These are phyloP conservation scores for Clarias pachynema DNA, from an alignment of 2,797 vertebrate species.

Conservation along the genomic window DNA sequence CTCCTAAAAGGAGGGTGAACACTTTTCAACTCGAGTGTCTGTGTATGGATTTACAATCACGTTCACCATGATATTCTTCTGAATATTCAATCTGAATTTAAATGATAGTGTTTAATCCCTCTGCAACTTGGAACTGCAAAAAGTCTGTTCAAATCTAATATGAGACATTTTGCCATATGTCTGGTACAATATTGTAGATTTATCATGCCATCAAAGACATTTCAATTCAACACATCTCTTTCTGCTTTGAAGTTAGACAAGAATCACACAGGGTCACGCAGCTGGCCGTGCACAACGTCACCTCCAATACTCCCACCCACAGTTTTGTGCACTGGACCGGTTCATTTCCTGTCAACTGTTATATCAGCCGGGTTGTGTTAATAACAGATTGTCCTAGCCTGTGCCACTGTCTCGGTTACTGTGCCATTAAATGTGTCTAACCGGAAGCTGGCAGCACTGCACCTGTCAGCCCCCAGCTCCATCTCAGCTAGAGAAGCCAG, in stretches of 20 bases:
- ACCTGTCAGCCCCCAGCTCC: constrained; percentile 54
- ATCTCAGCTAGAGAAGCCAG: constrained; percentile 44
- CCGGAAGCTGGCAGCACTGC: constrained; percentile 45
- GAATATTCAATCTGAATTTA: neutral
- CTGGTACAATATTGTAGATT: constrained; percentile 24
- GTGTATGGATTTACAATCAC: neutral
- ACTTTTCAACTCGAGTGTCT: neutral
- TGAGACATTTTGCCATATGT: constrained; percentile 13
- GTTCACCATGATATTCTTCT: neutral
- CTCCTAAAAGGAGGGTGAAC: no score
- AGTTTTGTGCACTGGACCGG: constrained; percentile 31
- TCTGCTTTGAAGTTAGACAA: constrained; percentile 27
- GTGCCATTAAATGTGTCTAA: constrained; percentile 49
- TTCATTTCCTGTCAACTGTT: constrained; percentile 52
- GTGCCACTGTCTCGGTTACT: constrained; percentile 29
- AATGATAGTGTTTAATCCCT: neutral
- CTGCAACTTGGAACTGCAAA: neutral
- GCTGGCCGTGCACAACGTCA: constrained; percentile 31
- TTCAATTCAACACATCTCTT: constrained; percentile 32
- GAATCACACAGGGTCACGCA: constrained; percentile 13
- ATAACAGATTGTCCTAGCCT: constrained; percentile 35
- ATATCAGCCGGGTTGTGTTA: constrained; percentile 45
- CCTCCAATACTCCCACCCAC: constrained; percentile 5
- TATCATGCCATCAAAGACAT: constrained; percentile 25
- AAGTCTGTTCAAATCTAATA: neutral